Percentiles rank a stretch among this genome's conserved stretches.
Evolutionary conservation across 2,888 invertebrate genomes (phyloP).

Genomic region (Apodemia duryi): DNA sequence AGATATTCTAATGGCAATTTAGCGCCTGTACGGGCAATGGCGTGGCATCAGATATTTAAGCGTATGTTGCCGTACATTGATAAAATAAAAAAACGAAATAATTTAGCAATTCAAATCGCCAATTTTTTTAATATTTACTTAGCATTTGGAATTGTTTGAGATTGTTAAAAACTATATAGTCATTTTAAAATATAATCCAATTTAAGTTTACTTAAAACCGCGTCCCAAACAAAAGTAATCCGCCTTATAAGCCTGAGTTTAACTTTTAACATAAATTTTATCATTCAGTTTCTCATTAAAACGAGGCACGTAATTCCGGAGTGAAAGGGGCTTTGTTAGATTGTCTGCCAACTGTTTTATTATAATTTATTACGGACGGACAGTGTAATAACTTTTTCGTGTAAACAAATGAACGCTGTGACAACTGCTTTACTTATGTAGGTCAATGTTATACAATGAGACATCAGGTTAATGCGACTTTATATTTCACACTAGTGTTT

Average conservation of each 20-base stretch:
- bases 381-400: slow-evolving; percentile 18
- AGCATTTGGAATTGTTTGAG: no score
- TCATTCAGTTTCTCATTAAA: slow-evolving; percentile 56
- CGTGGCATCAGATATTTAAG: no score
- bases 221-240: slow-evolving; percentile 8
- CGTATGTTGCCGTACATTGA: no score
- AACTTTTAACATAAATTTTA: slow-evolving; percentile 70
- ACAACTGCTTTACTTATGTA: slow-evolving; percentile 9
- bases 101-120: no score
- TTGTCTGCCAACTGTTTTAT: slow-evolving; percentile 33
- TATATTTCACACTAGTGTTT: background rate
- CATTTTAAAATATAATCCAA: background rate
- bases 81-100: no score
- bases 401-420: slow-evolving; percentile 17
- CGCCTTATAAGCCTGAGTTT: slow-evolving; percentile 42
- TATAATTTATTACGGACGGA: slow-evolving; percentile 32
- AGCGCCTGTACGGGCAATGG: no score
- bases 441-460: background rate
- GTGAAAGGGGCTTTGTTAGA: slow-evolving; percentile 36
- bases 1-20: no score
- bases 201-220: background rate
- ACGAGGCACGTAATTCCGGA: slow-evolving; percentile 48
- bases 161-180: no score
- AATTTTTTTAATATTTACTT: no score
- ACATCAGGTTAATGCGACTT: background rate